Evolutionary conservation across 2,113 vertebrate genomes (phyloP).

Genomic region (Pandion haliaetus): DNA sequence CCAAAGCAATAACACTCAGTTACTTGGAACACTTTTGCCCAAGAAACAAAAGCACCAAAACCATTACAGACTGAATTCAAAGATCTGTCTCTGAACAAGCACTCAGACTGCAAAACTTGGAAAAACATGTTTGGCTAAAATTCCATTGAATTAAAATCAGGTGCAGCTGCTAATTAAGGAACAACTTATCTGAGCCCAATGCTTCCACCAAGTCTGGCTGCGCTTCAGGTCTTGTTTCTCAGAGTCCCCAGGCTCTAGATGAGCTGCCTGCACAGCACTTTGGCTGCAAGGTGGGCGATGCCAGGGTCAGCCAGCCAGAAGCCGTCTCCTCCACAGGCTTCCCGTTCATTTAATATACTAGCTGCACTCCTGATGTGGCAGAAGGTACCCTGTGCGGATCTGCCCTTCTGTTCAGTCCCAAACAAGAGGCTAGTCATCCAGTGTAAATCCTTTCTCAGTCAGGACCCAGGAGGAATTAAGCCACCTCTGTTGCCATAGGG

Average conservation of each 20-base stretch:
- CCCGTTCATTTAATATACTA: fast-evolving
- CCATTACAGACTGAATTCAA: not conserved
- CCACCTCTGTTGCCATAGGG: not conserved
- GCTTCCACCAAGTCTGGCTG: not conserved
- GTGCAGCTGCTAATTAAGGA: not conserved
- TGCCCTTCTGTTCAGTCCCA: not conserved
- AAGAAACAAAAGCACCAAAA: slow-evolving; percentile 11
- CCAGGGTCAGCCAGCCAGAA: not conserved
- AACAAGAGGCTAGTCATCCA: not conserved
- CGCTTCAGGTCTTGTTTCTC: not conserved
- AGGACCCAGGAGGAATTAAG: not conserved
- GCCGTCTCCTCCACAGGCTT: not conserved
- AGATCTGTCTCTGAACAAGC: not conserved
- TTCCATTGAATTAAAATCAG: not conserved
- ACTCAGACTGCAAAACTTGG: not conserved
- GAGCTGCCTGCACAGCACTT: not conserved
- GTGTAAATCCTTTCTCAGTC: not conserved
- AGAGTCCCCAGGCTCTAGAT: not conserved
- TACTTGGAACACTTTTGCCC: not conserved
- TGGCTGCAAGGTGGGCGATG: not conserved
- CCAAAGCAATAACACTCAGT: not conserved
- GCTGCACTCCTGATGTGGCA: not conserved
- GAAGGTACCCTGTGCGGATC: not conserved
- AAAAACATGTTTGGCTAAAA: not conserved
- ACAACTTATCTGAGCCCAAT: not conserved